Base-by-base conservation (phyloP, 2,888 invertebrate species). In the Seira ritae region DNA sequence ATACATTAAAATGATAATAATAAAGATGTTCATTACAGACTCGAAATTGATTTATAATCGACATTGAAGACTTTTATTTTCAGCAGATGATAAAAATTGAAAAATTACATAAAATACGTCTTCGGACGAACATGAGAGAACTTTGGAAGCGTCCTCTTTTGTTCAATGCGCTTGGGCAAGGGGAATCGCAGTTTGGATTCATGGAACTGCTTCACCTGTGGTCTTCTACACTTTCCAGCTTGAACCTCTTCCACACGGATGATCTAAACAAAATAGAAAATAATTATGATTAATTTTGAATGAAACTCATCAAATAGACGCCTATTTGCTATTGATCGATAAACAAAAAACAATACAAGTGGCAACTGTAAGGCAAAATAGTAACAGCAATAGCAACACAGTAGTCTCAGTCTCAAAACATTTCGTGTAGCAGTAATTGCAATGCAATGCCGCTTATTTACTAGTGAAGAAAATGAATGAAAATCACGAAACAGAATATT, bases 131-230 rank as follows among this genome's bases (percentile, higher is more conserved):
- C 94, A 91, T 94, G 94, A 83, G 96, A 96, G 93, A 96, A 96
- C 87, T 93, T 92, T 90, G 96, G 95, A 92, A 96, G 94, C 89
- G 94, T 93, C 92, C 95, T 96, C 92, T 94, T 94, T 91, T 96
- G 95, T 90, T 95, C 94, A 88, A 96, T 96, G 89, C 96, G 94
- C 92, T 96, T 96, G 82, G 98, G 97, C 92, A 99, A 93, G 88
- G 99, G 99, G 95, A 99, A 99, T 91, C 94, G 94, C 92, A 99
- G 98, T 91, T 94, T 95, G 86, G 97, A 95, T 92, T 99, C 96
- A 92, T 99, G 99, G 95, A 99, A 99, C 92, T 99, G 98, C 92
- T 98, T 98, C 85, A 99, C 95, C 90, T 97, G 96, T 24, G 97
- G 96, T 90, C 99, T 94, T 90, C 98, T 94, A 90, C 98, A 98